A percentile compares a stretch with the other conserved stretches of the same genome.
Evolutionary conservation across 2,113 vertebrate genomes (phyloP).

Genomic region (Malurus alboscapulatus): DNA sequence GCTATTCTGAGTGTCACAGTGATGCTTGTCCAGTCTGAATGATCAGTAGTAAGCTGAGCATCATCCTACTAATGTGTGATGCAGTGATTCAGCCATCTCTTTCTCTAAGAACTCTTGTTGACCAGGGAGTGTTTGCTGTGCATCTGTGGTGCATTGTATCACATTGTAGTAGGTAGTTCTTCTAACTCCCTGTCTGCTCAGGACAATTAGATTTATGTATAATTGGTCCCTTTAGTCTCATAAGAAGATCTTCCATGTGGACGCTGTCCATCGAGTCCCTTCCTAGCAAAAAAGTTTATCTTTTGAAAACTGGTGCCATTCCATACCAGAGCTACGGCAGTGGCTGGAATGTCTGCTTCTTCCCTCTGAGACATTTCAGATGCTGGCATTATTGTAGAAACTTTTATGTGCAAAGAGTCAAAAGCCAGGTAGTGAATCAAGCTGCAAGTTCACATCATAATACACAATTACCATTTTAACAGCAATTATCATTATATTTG

Average conservation of each 20-base stretch:
- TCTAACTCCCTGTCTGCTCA: background rate
- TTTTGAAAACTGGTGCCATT: background rate
- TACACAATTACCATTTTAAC: background rate
- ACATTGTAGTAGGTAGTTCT: background rate
- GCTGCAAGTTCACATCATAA: background rate
- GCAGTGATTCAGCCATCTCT: background rate
- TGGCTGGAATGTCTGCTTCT: background rate
- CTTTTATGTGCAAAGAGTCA: background rate
- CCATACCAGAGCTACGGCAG: background rate
- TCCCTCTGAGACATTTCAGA: background rate
- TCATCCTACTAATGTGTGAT: background rate
- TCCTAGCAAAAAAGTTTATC: background rate
- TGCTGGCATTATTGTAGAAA: background rate
- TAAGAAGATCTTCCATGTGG: background rate
- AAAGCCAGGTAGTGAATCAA: background rate
- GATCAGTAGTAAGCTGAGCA: background rate
- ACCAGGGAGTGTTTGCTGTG: background rate
- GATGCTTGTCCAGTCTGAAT: background rate
- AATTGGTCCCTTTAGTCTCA: background rate
- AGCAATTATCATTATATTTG: background rate
- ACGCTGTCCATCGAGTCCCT: background rate
- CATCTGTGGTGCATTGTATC: background rate
- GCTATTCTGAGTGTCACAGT: background rate
- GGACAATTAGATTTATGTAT: background rate
- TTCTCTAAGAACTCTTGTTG: background rate